These are phyloP conservation scores for Microcebus ravelobensis DNA, from an alignment of 2,113 vertebrate genomes.

Conservation along the genomic window DNA sequence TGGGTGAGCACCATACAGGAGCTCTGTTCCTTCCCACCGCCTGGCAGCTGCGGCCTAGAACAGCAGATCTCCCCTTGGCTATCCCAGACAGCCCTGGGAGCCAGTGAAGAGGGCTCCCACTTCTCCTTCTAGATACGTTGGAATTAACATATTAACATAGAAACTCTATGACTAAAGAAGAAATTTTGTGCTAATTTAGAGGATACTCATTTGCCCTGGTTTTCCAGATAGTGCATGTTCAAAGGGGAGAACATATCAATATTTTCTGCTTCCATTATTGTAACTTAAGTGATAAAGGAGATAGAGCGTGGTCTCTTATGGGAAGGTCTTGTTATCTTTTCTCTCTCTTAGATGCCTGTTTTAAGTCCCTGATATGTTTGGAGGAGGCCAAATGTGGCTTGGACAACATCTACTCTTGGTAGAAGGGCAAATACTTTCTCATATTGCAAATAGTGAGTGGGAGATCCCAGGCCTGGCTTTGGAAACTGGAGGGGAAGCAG, in stretches of 20 bases:
- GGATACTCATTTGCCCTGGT: background rate
- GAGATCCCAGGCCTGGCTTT: background rate
- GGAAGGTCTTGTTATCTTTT: background rate
- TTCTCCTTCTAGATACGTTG: background rate
- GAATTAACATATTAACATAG: background rate
- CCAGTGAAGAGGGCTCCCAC: background rate
- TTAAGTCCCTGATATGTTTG: background rate
- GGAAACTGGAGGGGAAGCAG: background rate
- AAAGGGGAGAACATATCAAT: background rate
- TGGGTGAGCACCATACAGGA: background rate
- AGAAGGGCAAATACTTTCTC: background rate
- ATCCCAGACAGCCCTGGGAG: background rate
- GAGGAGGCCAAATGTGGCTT: background rate
- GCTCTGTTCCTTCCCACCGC: background rate
- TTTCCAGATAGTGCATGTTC: background rate
- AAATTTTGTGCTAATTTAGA: constrained; percentile 6
- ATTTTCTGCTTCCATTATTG: background rate
- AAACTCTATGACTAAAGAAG: background rate
- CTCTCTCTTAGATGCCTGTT: background rate
- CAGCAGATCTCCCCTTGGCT: background rate
- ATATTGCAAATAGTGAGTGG: background rate
- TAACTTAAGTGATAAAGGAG: background rate
- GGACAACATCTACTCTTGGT: background rate
- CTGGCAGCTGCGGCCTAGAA: background rate
- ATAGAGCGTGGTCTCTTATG: background rate